Evolutionary conservation across 2,888 invertebrate genomes (phyloP).

Genomic region (Muschampia staudingeri): DNA sequence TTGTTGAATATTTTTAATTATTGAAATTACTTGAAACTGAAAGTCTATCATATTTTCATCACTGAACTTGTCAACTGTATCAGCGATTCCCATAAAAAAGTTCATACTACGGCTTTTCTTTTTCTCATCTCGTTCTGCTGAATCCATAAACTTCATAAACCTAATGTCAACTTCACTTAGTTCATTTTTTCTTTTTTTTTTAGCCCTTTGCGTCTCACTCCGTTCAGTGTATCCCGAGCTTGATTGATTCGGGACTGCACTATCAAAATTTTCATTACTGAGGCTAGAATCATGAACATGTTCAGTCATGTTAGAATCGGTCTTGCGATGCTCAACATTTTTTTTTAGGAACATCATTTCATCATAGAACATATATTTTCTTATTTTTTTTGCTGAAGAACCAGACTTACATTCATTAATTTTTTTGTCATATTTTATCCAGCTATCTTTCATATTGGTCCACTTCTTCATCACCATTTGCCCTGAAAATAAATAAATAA

Average conservation of each 20-base stretch:
- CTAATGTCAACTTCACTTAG: constrained; percentile 64
- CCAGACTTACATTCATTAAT: constrained; percentile 59
- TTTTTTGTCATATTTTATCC: constrained; percentile 62
- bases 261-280: constrained; percentile 65
- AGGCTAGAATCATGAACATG: constrained; percentile 49
- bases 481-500: constrained; percentile 53
- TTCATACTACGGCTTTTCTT: constrained; percentile 67
- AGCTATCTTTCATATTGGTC: constrained; percentile 64
- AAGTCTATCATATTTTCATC: constrained; percentile 67
- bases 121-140: constrained; percentile 51
- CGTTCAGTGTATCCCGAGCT: constrained; percentile 61
- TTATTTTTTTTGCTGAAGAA: constrained; percentile 57
- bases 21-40: constrained; percentile 66
- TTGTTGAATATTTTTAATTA: constrained; percentile 65
- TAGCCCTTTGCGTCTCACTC: constrained; percentile 63
- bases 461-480: constrained; percentile 59
- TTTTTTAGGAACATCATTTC: constrained; percentile 50
- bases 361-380: constrained; percentile 54
- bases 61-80: constrained; percentile 67
- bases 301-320: constrained; percentile 66
- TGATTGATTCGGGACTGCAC: constrained; percentile 66
- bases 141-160: constrained; percentile 65
- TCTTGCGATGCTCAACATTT: constrained; percentile 59
- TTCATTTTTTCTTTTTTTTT: constrained; percentile 50
- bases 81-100: constrained; percentile 66